Evolutionary conservation across 2,888 invertebrate species (phyloP), one percentile per base, ranked within the genome.

Genomic region (Archips xylosteana): DNA sequence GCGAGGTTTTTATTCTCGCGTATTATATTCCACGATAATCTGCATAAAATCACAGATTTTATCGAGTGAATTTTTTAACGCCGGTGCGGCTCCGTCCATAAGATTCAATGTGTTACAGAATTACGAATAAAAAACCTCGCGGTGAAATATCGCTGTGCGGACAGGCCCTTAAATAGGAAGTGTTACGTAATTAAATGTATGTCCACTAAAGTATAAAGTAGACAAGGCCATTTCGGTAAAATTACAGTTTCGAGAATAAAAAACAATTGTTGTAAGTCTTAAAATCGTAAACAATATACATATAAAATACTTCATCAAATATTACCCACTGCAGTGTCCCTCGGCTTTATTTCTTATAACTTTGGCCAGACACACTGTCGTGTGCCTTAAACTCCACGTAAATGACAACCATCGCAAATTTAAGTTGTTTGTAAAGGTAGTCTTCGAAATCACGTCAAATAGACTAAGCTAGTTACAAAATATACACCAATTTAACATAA

Each of bases 221-320:
- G 63, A 47, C 63, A 63, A 63, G 63, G 63, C 63, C 63, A 47
- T 63, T 34, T 47, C 47, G 34, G 34, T 36, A 64, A 64, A 49
- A 8, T 34, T 64, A 32, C 13, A 49, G 51, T 51, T 63, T 13
- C 13, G 60, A 47, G 15, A 36, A 36, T 13, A 65, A 34, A 65
- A 34, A 51, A 47, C 23, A 12, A 32, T 9, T 36, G 10, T n/a
- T 8, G n/a, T 51, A 15, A 51, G n/a, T 65, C 65, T 49, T 15
- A 65, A 65, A 65, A 65, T 36, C 13, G 65, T 65, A 65, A 49
- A 62, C n/a, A 51, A 5, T 51, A 65, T 65, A 39, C 39, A 39
- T 39, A 65, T 15, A 51, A 65, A 65, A 65, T 51, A 47, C 51
- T 65, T 36, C n/a, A 60, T n/a, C 36, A 39, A 60, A 59, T 51